phyloP scores from a whole-genome alignment of 2,888 invertebrate genomes.

The Eupithecia subfuscata region DNA sequence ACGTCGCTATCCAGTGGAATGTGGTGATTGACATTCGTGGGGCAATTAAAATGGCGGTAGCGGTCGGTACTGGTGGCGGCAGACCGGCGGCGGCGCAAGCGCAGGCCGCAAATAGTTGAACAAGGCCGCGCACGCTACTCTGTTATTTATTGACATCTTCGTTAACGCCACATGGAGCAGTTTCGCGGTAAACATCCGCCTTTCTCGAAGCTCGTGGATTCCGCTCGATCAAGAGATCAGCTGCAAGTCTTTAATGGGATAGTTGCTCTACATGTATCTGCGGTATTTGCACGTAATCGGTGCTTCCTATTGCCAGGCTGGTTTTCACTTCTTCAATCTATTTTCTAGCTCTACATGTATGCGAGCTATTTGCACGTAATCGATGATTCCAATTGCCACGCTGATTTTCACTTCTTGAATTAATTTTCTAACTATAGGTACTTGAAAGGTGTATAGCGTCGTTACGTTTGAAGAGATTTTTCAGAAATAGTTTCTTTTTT shows the following conservation, averaged over 20 bases:
- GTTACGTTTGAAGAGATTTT: neutral
- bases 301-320: conserved; percentile 1
- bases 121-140: conserved; percentile 70
- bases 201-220: conserved; percentile 41
- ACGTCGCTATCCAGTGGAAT: conserved; percentile 61
- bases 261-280: conserved; percentile 21
- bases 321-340: conserved; percentile 7
- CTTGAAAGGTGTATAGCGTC: neutral
- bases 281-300: conserved; percentile 4
- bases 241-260: conserved; percentile 21
- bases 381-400: neutral
- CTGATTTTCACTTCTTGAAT: neutral
- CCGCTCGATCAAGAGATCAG: conserved; percentile 32
- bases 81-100: conserved; percentile 54
- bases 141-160: conserved; percentile 66
- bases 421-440: neutral
- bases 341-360: conserved; percentile 1
- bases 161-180: conserved; percentile 53
- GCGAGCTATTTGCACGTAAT: neutral
- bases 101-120: conserved; percentile 74
- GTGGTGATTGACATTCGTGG: conserved; percentile 70
- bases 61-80: conserved; percentile 31
- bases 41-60: conserved; percentile 67
- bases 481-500: neutral
- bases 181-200: conserved; percentile 58